These are phyloP conservation scores for Hydropsyche tenuis DNA, from an alignment of 1,140 invertebrate species.

Conservation along the genomic window DNA sequence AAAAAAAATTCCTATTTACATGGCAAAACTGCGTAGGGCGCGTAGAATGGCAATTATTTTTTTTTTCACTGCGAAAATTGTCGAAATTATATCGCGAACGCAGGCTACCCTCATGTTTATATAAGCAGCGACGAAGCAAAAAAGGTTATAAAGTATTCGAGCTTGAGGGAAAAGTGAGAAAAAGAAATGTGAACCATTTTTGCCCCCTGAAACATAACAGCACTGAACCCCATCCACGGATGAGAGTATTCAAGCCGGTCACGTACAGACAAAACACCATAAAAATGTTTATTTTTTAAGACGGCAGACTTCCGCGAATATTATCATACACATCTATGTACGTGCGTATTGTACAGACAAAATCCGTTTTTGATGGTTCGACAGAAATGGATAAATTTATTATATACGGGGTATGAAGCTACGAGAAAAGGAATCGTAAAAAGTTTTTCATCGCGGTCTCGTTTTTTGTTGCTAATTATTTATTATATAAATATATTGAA, in stretches of 20 bases:
- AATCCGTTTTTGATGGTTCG: not conserved
- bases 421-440: too few species aligned
- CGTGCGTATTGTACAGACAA: not conserved
- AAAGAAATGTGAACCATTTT: not conserved
- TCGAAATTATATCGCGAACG: constrained; percentile 7
- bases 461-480: too few species aligned
- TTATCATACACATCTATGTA: not conserved
- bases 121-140: constrained; percentile 10
- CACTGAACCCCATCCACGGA: not conserved
- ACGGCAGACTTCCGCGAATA: constrained; percentile 1
- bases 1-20: too few species aligned
- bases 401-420: too few species aligned
- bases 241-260: constrained; percentile 13
- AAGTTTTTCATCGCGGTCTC: too few species aligned
- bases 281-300: constrained; percentile 33
- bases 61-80: constrained; percentile 3
- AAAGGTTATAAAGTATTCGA: constrained; percentile 11
- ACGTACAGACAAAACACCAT: constrained; percentile 27
- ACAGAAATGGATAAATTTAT: too few species aligned
- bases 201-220: not conserved
- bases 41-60: constrained; percentile 10
- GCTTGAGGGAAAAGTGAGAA: not conserved
- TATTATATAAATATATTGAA: too few species aligned
- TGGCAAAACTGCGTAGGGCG: too few species aligned
- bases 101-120: constrained; percentile 19